Conservation (phyloP, 2,888 invertebrate genomes). For the Leptothorax acervorum region DNA sequence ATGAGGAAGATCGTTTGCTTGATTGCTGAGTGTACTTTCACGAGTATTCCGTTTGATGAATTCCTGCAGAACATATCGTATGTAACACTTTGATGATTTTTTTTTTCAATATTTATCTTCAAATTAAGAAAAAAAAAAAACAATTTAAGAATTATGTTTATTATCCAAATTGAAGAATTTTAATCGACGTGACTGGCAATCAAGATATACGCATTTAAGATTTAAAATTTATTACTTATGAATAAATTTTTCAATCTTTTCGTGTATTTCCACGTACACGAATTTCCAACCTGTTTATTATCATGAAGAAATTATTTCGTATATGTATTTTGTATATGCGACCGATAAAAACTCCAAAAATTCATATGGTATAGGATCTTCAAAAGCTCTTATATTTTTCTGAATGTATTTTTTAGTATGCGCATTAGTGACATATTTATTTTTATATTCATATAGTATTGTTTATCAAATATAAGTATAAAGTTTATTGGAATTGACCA, state of each 20-base stretch:
- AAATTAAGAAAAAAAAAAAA: not conserved
- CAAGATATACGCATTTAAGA: too few species aligned
- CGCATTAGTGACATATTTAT: not conserved
- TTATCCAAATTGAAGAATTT: too few species aligned
- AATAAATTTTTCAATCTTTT: too few species aligned
- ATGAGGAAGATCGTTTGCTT: slow-evolving; percentile 10
- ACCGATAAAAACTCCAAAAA: not conserved
- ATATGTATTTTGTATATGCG: not conserved
- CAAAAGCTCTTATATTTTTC: not conserved
- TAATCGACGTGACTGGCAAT: too few species aligned
- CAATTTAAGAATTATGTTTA: too few species aligned
- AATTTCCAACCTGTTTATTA: not conserved
- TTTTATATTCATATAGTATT: not conserved
- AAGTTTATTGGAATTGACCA: not conserved
- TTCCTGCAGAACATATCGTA: not conserved
- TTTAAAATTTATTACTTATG: too few species aligned
- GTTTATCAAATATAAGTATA: not conserved
- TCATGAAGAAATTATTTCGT: not conserved
- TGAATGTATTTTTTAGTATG: not conserved
- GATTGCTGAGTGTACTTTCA: slow-evolving; percentile 3
- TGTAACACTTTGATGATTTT: not conserved
- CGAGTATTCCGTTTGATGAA: not conserved
- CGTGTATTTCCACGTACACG: too few species aligned
- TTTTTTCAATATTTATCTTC: not conserved
- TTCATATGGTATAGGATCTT: not conserved